A percentile compares a stretch with the other conserved stretches of the same genome.
phyloP scores from a whole-genome alignment of 92 coral and sea anemone genomes.

The Umimayanthus kanabou region DNA sequence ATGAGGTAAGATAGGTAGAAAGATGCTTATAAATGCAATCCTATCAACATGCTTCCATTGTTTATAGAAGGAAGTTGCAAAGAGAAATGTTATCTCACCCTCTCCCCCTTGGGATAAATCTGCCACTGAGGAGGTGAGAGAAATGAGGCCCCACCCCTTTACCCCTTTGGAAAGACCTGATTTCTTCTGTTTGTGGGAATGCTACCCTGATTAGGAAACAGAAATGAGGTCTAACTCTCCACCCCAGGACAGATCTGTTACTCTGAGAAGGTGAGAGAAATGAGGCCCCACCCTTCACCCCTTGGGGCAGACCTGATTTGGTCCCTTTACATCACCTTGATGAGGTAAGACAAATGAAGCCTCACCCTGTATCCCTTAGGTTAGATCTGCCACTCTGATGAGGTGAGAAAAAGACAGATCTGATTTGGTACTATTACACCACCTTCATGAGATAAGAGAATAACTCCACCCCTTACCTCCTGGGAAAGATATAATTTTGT shows the following conservation, averaged over 20 bases:
- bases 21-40: too few relatives aligned
- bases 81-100: not conserved
- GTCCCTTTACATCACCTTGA: not conserved
- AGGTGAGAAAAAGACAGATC: too few relatives aligned
- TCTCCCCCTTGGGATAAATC: not conserved
- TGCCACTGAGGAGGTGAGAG: too few relatives aligned
- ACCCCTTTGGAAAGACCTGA: not conserved
- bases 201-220: too few relatives aligned
- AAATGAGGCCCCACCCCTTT: not conserved
- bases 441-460: too few relatives aligned
- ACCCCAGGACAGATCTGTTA: too few relatives aligned
- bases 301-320: not conserved
- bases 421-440: too few relatives aligned
- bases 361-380: not conserved
- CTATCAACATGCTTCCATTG: too few relatives aligned
- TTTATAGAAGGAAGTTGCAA: too few relatives aligned
- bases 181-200: not conserved
- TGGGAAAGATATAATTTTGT: too few relatives aligned
- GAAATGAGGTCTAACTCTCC: too few relatives aligned
- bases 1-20: constrained; percentile 57
- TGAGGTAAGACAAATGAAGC: not conserved
- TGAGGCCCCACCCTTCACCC: not conserved
- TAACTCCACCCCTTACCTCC: too few relatives aligned
- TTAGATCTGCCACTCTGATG: not conserved
- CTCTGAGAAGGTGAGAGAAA: not conserved